phyloP scores from a whole-genome alignment of 2,113 vertebrate genomes.

The Anguilla japonica region DNA sequence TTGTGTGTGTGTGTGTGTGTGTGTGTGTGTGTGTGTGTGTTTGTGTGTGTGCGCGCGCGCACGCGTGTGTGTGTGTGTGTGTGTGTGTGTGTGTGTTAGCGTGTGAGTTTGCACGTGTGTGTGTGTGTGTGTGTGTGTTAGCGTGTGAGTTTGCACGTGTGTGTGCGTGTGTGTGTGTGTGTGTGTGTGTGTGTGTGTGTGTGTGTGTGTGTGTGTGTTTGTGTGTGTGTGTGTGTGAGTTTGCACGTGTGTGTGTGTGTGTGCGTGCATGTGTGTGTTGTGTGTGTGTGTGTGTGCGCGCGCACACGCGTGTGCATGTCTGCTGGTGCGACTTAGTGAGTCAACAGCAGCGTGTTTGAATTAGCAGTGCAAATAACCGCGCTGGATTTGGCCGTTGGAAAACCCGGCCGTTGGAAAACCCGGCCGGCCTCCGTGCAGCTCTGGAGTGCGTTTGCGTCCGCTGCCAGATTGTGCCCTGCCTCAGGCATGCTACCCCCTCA shows the following conservation, averaged over 20 bases:
- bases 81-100: too few species aligned
- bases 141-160: too few species aligned
- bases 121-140: too few species aligned
- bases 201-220: neutral
- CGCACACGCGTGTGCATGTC: too few species aligned
- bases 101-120: too few species aligned
- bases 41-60: slow-evolving; percentile 32
- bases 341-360: neutral
- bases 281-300: too few species aligned
- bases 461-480: too few species aligned
- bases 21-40: neutral
- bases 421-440: neutral
- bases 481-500: too few species aligned
- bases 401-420: neutral
- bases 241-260: neutral
- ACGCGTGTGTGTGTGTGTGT: neutral
- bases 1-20: slow-evolving; percentile 8
- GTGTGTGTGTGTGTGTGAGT: neutral
- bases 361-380: neutral
- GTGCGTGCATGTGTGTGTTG: neutral
- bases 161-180: neutral
- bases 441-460: too few species aligned
- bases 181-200: neutral
- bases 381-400: neutral
- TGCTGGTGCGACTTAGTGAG: neutral